phyloP scores from a whole-genome alignment of 2,113 vertebrate species.

The Sebastes schlegelii region DNA sequence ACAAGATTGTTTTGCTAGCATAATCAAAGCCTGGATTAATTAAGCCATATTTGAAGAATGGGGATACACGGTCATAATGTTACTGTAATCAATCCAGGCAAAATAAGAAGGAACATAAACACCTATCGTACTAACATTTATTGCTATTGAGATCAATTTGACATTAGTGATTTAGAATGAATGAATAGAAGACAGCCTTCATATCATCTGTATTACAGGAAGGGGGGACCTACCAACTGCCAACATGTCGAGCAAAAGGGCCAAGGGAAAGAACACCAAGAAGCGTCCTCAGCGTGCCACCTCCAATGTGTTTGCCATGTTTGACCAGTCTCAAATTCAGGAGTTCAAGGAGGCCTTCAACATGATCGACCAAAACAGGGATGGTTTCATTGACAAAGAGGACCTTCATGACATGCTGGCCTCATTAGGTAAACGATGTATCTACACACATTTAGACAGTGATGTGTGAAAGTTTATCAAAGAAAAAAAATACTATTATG shows the following conservation, averaged over 20 bases:
- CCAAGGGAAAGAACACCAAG: constrained; percentile 96
- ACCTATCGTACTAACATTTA: too few relatives aligned
- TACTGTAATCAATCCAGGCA: not conserved
- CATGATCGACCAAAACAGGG: constrained; percentile 96
- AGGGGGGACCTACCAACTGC: constrained; percentile 9
- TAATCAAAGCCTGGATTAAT: not conserved
- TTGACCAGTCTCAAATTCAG: constrained; percentile 95
- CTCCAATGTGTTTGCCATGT: constrained; percentile 96
- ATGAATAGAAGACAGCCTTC: not conserved
- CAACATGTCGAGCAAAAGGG: constrained; percentile 95
- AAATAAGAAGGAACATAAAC: not conserved
- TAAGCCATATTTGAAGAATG: not conserved
- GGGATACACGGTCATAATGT: not conserved
- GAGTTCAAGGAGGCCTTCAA: constrained; percentile 97
- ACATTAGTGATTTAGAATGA: not conserved
- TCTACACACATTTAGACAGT: not conserved
- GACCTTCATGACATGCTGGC: constrained; percentile 95
- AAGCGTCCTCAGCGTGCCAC: constrained; percentile 95
- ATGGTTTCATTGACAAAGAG: constrained; percentile 95
- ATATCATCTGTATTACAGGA: constrained; percentile 22
- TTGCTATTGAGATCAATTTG: not conserved
- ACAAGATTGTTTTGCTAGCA: not conserved
- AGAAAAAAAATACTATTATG: not conserved
- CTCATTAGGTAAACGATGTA: constrained; percentile 86
- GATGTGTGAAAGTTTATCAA: not conserved